Percentiles rank a stretch among this genome's conserved stretches.
phyloP scores from a whole-genome alignment of 2,113 vertebrate species.

The Prunella himalayana region DNA sequence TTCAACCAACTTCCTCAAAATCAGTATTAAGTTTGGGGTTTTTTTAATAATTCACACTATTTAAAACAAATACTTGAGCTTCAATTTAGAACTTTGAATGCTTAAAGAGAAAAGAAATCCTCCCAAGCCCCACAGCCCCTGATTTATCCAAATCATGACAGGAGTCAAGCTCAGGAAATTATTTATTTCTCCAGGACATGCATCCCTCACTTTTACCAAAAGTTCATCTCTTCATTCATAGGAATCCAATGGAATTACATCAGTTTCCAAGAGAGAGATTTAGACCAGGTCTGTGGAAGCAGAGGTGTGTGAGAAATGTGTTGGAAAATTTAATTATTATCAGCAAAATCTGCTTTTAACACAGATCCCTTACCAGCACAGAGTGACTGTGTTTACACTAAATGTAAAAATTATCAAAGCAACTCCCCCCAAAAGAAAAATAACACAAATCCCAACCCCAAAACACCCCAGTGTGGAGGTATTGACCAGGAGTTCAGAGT shows the following conservation, averaged over 20 bases:
- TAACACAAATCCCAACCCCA: fast-evolving
- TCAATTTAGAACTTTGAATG: not conserved
- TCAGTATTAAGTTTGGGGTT: not conserved
- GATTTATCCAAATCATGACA: not conserved
- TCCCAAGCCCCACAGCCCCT: not conserved
- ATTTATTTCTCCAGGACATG: not conserved
- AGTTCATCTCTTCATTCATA: not conserved
- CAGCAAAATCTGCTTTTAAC: not conserved
- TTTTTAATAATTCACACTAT: not conserved
- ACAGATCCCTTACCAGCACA: not conserved
- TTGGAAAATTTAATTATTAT: not conserved
- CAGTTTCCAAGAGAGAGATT: not conserved
- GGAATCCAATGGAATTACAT: not conserved
- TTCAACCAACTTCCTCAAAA: not conserved
- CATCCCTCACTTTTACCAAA: not conserved
- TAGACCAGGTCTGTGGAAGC: not conserved
- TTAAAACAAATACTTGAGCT: not conserved
- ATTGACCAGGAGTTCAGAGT: not conserved
- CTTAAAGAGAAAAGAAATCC: not conserved
- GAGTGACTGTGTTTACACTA: not conserved
- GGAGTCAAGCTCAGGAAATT: not conserved
- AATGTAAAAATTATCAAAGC: not conserved
- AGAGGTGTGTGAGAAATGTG: not conserved
- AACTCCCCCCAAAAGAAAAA: fast-evolving
- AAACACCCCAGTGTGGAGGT: not conserved